Percentiles rank a stretch among this genome's conserved stretches.
These are phyloP conservation scores for Neosalanx taihuensis DNA, from an alignment of 2,797 vertebrate genomes.

Conservation along the genomic window DNA sequence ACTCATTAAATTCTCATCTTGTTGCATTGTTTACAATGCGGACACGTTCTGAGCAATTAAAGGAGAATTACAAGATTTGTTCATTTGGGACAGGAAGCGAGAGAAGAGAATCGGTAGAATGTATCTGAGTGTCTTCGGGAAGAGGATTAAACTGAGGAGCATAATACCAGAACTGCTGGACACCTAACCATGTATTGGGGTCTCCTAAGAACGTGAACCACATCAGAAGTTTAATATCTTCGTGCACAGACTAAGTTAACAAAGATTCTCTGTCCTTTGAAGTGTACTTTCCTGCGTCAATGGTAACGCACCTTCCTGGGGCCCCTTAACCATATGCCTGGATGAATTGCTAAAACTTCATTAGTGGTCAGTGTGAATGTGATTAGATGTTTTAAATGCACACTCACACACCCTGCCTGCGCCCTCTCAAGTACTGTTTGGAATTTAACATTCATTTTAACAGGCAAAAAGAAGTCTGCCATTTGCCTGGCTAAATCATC, in stretches of 20 bases:
- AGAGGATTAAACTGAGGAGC: background rate
- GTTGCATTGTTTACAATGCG: slow-evolving; percentile 47
- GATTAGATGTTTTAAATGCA: slow-evolving; percentile 15
- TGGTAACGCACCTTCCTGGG: slow-evolving; percentile 3
- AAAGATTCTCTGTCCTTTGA: background rate
- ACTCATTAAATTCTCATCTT: slow-evolving; percentile 57
- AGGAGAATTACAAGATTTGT: slow-evolving; percentile 33
- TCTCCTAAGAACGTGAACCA: slow-evolving; percentile 8
- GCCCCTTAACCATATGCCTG: background rate
- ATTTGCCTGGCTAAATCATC: background rate
- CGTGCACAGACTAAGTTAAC: background rate
- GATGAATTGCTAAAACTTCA: slow-evolving; percentile 6
- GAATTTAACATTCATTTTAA: slow-evolving; percentile 10
- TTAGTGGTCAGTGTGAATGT: slow-evolving; percentile 8
- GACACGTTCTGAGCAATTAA: slow-evolving; percentile 41
- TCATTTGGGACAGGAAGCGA: slow-evolving; percentile 28
- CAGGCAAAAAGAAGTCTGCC: background rate
- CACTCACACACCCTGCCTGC: slow-evolving; percentile 8
- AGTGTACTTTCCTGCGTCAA: background rate
- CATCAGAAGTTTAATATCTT: slow-evolving; percentile 5
- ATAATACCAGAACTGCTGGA: background rate
- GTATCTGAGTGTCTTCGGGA: slow-evolving; percentile 4
- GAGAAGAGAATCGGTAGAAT: slow-evolving; percentile 7
- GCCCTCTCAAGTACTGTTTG: background rate
- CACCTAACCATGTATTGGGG: background rate